Conservation (phyloP, 2,113 vertebrate species). For the Grantiella picta region DNA sequence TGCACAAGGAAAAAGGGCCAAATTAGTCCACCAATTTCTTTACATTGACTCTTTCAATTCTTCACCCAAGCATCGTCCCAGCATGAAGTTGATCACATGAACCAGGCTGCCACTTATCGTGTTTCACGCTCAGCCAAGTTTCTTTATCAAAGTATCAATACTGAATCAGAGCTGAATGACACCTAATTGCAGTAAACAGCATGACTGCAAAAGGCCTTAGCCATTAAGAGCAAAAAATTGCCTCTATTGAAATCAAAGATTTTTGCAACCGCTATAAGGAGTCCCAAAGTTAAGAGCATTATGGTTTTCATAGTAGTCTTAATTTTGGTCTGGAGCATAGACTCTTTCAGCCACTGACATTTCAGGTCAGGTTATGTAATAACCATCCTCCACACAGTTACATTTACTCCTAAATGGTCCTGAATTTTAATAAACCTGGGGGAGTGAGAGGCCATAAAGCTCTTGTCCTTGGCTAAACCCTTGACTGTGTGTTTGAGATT, state of each 20-base stretch:
- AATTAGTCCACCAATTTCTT: background rate
- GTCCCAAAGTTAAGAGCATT: background rate
- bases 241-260: background rate
- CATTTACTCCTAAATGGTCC: background rate
- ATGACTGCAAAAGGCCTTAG: background rate
- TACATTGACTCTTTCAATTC: background rate
- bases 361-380: background rate
- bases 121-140: background rate
- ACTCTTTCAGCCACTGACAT: background rate
- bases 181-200: background rate
- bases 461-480: background rate
- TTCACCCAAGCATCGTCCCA: background rate
- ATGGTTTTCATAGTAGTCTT: background rate
- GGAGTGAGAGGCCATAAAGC: background rate
- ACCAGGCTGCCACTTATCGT: background rate
- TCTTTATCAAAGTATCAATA: slow-evolving; percentile 5
- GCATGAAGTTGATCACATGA: background rate
- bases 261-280: background rate
- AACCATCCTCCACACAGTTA: background rate
- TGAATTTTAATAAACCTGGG: slow-evolving; percentile 26
- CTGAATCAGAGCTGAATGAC: slow-evolving; percentile 2
- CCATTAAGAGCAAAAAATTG: background rate
- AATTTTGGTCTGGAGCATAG: background rate
- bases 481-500: background rate
- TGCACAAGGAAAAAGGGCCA: background rate